Evolutionary conservation across 2,888 invertebrate genomes (phyloP).

Genomic region (Xylocampa areola): DNA sequence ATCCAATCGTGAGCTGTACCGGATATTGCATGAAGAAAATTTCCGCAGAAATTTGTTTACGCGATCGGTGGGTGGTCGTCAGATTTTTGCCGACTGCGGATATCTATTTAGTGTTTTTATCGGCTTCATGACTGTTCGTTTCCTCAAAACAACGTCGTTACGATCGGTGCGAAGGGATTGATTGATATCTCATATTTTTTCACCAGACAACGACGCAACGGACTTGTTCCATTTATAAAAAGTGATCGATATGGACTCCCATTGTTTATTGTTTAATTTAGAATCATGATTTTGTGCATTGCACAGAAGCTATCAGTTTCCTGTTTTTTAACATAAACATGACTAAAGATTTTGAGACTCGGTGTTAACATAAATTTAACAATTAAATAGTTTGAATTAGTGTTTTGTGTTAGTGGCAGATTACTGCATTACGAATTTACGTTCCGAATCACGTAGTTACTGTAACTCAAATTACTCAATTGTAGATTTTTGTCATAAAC

Average conservation of each 20-base stretch:
- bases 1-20: conserved; percentile 75
- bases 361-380: conserved; percentile 25
- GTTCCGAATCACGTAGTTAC: conserved; percentile 63
- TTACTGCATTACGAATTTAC: conserved; percentile 58
- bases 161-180: conserved; percentile 27
- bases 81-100: conserved; percentile 76
- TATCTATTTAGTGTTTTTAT: conserved; percentile 78
- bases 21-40: conserved; percentile 85
- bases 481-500: not conserved
- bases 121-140: conserved; percentile 66
- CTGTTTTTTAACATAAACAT: not conserved
- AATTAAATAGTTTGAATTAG: conserved; percentile 30
- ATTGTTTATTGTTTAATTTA: conserved; percentile 62
- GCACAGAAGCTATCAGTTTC: conserved; percentile 11
- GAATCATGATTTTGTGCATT: conserved; percentile 26
- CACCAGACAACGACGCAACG: conserved; percentile 32
- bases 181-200: conserved; percentile 47
- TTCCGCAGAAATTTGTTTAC: conserved; percentile 87
- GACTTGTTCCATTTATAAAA: conserved; percentile 46
- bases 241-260: conserved; percentile 71
- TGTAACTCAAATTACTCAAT: not conserved
- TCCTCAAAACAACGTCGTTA: conserved; percentile 62
- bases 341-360: conserved; percentile 9
- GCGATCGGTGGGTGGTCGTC: conserved; percentile 74
- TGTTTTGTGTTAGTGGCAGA: conserved; percentile 56